A percentile compares a stretch with the other conserved stretches of the same genome.
These are phyloP conservation scores for Pteruthius melanotis DNA, from an alignment of 2,113 vertebrate genomes.

Conservation along the genomic window DNA sequence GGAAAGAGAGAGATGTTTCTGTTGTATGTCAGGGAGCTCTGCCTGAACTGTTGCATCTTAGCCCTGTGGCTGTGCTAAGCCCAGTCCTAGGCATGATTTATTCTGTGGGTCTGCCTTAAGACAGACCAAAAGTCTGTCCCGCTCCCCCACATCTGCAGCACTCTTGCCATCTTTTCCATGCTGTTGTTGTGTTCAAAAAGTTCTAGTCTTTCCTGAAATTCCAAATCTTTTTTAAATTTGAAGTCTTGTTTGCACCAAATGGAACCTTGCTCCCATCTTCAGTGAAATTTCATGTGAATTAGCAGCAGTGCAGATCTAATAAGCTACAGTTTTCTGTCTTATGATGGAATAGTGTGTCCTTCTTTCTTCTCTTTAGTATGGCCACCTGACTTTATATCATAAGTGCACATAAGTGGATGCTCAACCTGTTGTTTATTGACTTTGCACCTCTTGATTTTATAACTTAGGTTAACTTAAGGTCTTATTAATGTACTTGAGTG, in stretches of 20 bases:
- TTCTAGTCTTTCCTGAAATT: neutral
- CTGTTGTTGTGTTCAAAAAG: neutral
- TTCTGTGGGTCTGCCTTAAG: neutral
- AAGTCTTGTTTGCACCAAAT: neutral
- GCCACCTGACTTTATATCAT: fast-evolving
- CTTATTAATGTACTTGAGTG: neutral
- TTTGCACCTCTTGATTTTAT: neutral
- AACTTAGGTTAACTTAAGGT: neutral
- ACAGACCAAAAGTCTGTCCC: neutral
- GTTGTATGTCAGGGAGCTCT: neutral
- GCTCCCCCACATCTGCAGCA: neutral
- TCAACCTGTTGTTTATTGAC: neutral
- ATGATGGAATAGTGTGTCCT: neutral
- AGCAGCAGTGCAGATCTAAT: neutral
- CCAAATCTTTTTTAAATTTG: neutral
- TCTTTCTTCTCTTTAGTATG: neutral
- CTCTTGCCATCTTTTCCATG: neutral
- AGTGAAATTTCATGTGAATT: neutral
- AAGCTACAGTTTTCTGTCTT: neutral
- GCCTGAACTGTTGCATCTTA: neutral
- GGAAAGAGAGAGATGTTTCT: neutral
- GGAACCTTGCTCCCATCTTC: neutral
- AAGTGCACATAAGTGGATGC: neutral
- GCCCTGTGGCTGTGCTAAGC: fast-evolving
- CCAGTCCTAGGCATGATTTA: neutral